Percentiles rank a stretch among this genome's conserved stretches.
phyloP scores from a whole-genome alignment of 2,888 invertebrate species.

The Lamproptera curius region DNA sequence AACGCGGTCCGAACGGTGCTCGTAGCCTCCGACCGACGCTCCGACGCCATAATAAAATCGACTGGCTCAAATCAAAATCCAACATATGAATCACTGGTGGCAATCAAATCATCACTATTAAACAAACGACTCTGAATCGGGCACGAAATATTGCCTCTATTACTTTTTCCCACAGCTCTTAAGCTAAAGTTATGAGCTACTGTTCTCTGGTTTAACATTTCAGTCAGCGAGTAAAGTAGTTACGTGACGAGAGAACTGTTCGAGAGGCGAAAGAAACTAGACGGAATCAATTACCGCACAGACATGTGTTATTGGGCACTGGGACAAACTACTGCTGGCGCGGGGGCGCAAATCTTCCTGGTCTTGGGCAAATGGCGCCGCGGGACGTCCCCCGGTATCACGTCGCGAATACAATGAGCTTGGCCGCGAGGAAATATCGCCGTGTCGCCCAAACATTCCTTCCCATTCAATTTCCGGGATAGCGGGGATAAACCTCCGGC shows the following conservation, averaged over 20 bases:
- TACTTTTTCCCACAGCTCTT: no score
- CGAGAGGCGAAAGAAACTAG: background rate
- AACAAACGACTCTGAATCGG: background rate
- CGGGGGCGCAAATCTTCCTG: conserved; percentile 48
- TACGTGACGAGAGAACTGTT: no score
- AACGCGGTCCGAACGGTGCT: conserved; percentile 30
- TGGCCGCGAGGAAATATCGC: conserved; percentile 35
- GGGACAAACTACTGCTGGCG: conserved; percentile 23
- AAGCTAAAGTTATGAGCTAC: no score
- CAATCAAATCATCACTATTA: conserved; percentile 4
- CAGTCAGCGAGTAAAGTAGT: no score
- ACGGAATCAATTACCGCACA: conserved; percentile 21
- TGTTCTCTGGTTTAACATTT: no score
- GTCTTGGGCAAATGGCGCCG: conserved; percentile 57
- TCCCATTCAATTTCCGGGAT: conserved; percentile 33
- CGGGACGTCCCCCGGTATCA: conserved; percentile 43
- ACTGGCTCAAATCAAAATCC: conserved; percentile 14
- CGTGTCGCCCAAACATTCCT: conserved; percentile 31
- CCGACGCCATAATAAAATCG: conserved; percentile 20
- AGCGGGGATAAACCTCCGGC: conserved; percentile 3
- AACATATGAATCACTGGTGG: conserved; percentile 2
- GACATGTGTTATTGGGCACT: conserved; percentile 15
- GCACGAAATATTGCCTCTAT: no score
- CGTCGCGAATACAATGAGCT: conserved; percentile 32
- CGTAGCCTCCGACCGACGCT: conserved; percentile 7